These are phyloP conservation scores for Ascaphus truei DNA, from an alignment of 2,113 vertebrate species.

Conservation along the genomic window DNA sequence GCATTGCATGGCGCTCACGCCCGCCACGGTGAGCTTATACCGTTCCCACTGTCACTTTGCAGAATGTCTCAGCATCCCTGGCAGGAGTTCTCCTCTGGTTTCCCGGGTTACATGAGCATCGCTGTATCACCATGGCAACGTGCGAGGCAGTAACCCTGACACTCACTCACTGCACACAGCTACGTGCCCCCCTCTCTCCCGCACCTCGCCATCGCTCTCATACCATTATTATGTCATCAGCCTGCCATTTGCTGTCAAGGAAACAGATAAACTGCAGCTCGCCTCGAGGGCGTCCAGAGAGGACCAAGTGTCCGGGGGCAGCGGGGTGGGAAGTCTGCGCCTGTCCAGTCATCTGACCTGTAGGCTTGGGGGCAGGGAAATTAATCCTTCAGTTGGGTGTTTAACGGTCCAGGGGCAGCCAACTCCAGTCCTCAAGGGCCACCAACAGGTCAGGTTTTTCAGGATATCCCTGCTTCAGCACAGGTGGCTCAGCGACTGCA, in stretches of 20 bases:
- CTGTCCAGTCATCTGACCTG: not conserved
- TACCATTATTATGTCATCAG: constrained; percentile 32
- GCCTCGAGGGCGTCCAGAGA: constrained; percentile 18
- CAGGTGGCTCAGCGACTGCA: too few relatives aligned
- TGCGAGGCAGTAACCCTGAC: constrained; percentile 24
- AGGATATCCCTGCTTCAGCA: too few relatives aligned
- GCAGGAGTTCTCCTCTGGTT: constrained; percentile 11
- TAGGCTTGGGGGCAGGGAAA: not conserved
- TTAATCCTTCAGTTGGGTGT: not conserved
- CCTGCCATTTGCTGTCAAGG: constrained; percentile 34
- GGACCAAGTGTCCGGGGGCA: not conserved
- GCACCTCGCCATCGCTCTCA: not conserved
- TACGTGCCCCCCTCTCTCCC: not conserved
- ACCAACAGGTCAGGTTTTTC: too few relatives aligned
- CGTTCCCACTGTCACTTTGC: not conserved
- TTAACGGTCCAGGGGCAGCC: too few relatives aligned
- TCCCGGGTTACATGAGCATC: constrained; percentile 33
- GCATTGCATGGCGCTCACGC: too few relatives aligned
- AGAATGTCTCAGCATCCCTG: constrained; percentile 16
- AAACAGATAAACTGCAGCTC: constrained; percentile 26
- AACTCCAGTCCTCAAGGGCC: too few relatives aligned
- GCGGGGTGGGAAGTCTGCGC: not conserved
- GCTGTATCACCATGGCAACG: constrained; percentile 24
- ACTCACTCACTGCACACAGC: constrained; percentile 3
- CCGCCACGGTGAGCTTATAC: too few relatives aligned